phyloP scores from a whole-genome alignment of 1,140 invertebrate species.

The Schlechtendalia chinensis region DNA sequence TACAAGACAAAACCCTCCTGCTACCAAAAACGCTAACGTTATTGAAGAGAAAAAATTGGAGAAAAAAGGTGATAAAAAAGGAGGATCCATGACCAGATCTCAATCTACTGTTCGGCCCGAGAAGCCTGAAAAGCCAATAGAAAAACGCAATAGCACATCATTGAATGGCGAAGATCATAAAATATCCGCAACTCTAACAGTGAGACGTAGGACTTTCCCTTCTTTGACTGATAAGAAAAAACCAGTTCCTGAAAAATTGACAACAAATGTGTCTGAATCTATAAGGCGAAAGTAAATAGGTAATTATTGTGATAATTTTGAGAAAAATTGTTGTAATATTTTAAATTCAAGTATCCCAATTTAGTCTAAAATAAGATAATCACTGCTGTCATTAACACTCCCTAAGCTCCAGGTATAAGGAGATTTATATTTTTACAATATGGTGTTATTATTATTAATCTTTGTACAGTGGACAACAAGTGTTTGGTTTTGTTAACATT shows the following conservation, averaged over 20 bases:
- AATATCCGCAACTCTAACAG: slow-evolving; percentile 42
- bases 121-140: slow-evolving; percentile 17
- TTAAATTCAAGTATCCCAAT: not conserved
- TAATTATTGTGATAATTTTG: slow-evolving; percentile 45
- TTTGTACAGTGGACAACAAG: slow-evolving; percentile 30
- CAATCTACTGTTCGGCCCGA: slow-evolving; percentile 39
- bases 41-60: slow-evolving; percentile 38
- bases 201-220: slow-evolving; percentile 43
- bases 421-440: slow-evolving; percentile 6
- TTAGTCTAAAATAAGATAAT: not conserved
- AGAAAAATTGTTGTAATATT: slow-evolving; percentile 2
- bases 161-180: slow-evolving; percentile 46
- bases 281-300: slow-evolving; percentile 41
- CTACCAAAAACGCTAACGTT: slow-evolving; percentile 35
- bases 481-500: not conserved
- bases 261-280: slow-evolving; percentile 42
- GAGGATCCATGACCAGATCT: slow-evolving; percentile 42
- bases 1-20: slow-evolving; percentile 42
- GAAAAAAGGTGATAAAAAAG: slow-evolving; percentile 42
- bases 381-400: not conserved
- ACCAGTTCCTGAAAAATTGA: slow-evolving; percentile 48
- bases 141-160: slow-evolving; percentile 46
- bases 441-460: slow-evolving; percentile 25
- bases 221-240: slow-evolving; percentile 46
- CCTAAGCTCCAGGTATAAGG: not conserved